Base-by-base conservation (phyloP, 2,113 vertebrate species). In the Heliornis fulica region DNA sequence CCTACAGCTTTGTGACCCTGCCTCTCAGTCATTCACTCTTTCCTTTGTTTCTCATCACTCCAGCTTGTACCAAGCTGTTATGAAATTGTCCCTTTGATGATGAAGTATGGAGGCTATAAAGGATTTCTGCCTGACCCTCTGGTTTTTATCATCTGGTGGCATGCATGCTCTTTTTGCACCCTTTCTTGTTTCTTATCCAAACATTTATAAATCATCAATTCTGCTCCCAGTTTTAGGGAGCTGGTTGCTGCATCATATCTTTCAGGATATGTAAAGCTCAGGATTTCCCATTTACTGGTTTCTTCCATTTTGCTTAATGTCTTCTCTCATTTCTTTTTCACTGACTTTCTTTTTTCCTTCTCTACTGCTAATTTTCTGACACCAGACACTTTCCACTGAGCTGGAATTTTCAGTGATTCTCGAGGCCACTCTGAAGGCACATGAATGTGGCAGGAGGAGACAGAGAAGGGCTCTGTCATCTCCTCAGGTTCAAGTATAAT, bases 11-110 rank as follows among this genome's bases (percentile, higher is more conserved):
- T 63, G 11, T 93, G 82, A 93, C 45, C 14, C 23, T 90, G 48
- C 21, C 48, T 91, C 11, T 79, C 21, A 71, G 68, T 75, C 11
- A n/a, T 64, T 71, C 15, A 17, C 41, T 71, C 32, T 64, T 85
- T 83, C n/a, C 29, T 82, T 65, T 70, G 25, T 87, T 72, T 93
- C 78, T 79, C 80, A 54, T 32, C 50, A 26, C 54, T 78, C 64
- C 29, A 78, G 63, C 0, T 0, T 20, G 28, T 76, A 38, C 23
- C 8, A 43, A 59, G n/a, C 17, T 45, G 28, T 69, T 88, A 34
- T 12, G 69, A 23, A 70, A 77, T 54, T 66, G 53, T 85, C 36
- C 50, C 90, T 86, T 86, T 65, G 63, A 63, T 66, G 79, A 53
- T 65, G 31, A 88, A 53, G 14, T 29, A 28, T 50, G 41, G 38